phyloP scores from a whole-genome alignment of 2,113 vertebrate species.

The Solea senegalensis region DNA sequence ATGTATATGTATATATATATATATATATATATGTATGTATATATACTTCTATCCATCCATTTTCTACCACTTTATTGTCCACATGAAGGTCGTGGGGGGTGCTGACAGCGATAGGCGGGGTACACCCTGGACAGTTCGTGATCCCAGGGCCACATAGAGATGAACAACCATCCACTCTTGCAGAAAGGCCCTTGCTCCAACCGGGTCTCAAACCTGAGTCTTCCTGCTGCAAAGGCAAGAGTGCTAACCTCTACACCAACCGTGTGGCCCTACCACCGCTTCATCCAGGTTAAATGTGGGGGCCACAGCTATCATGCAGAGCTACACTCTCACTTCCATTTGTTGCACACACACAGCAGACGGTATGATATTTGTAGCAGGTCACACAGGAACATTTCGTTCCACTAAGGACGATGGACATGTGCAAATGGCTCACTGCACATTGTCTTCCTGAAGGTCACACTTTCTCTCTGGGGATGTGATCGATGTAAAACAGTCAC shows the following conservation, averaged over 20 bases:
- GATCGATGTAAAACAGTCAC: slow-evolving; percentile 43
- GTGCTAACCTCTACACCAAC: too few species aligned
- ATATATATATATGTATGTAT: neutral
- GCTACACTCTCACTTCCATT: slow-evolving; percentile 9
- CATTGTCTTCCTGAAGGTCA: slow-evolving; percentile 55
- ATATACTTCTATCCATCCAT: too few species aligned
- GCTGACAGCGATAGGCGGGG: too few species aligned
- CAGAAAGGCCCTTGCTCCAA: too few species aligned
- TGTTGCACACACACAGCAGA: neutral
- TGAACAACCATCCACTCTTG: too few species aligned
- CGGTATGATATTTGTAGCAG: slow-evolving; percentile 4
- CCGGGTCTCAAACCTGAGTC: too few species aligned
- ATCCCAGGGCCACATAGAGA: too few species aligned
- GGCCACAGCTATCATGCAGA: neutral
- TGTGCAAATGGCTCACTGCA: slow-evolving; percentile 7
- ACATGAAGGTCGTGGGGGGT: too few species aligned
- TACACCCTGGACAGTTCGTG: too few species aligned
- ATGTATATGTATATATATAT: too few species aligned
- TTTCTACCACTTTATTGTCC: too few species aligned
- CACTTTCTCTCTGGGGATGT: slow-evolving; percentile 28
- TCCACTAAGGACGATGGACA: slow-evolving; percentile 19
- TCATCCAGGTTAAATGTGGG: slow-evolving; percentile 27
- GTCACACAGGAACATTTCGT: slow-evolving; percentile 14
- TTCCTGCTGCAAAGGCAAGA: too few species aligned
- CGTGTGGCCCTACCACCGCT: neutral